Evolutionary conservation across 2,797 vertebrate species (phyloP).

Genomic region (Chelon labrosus): DNA sequence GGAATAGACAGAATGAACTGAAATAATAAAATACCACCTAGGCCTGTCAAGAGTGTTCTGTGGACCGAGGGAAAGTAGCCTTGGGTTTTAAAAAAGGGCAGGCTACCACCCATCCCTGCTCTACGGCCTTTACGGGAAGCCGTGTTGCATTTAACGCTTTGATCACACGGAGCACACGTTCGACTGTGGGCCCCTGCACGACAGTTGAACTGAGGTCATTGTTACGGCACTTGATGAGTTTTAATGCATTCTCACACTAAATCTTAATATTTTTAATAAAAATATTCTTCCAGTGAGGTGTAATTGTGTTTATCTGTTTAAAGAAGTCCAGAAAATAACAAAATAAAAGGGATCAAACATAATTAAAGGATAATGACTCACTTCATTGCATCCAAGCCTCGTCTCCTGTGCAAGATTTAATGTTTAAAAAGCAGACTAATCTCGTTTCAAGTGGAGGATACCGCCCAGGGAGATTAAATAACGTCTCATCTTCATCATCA

Average conservation of each 20-base stretch:
- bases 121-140: constrained; percentile 72
- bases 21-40: constrained; percentile 87
- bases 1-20: constrained; percentile 82
- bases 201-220: constrained; percentile 15
- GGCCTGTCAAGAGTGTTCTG: constrained; percentile 76
- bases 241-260: background rate
- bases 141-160: constrained; percentile 45
- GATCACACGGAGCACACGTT: constrained; percentile 22
- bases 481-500: constrained; percentile 58
- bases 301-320: background rate
- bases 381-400: constrained; percentile 10
- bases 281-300: background rate
- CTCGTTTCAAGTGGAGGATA: constrained; percentile 23
- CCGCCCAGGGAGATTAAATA: constrained; percentile 39
- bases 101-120: constrained; percentile 66
- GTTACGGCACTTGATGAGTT: background rate
- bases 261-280: constrained; percentile 1
- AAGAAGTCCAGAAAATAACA: background rate
- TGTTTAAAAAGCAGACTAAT: constrained; percentile 9
- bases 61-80: constrained; percentile 71
- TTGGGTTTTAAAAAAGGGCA: constrained; percentile 69
- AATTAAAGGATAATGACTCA: background rate
- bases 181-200: background rate
- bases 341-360: background rate
- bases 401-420: constrained; percentile 15